Evolutionary conservation across 2,888 invertebrate genomes (phyloP).

Genomic region (Ichneumoninae sp.): DNA sequence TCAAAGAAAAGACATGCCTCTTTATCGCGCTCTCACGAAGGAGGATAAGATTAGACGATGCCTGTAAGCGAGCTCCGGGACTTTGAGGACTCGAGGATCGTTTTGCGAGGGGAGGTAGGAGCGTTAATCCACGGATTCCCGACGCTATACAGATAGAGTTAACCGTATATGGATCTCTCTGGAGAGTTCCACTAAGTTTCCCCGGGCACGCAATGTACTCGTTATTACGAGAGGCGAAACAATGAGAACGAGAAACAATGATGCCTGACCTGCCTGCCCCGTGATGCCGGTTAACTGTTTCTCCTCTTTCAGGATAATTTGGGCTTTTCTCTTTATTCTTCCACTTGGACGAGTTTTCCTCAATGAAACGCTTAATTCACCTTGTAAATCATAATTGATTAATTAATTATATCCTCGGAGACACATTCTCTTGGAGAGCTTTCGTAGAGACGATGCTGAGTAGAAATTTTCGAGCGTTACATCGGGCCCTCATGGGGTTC

Average conservation of each 20-base stretch:
- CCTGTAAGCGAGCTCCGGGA: slow-evolving; percentile 17
- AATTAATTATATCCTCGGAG: neutral
- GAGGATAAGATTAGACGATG: slow-evolving; percentile 35
- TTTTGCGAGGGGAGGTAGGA: slow-evolving; percentile 15
- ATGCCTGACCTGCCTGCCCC: slow-evolving; percentile 39
- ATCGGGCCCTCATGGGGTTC: too few relatives aligned
- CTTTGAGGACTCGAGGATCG: slow-evolving; percentile 47
- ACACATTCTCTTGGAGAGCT: neutral
- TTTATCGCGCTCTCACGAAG: slow-evolving; percentile 33
- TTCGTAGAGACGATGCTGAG: neutral
- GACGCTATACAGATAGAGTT: slow-evolving; percentile 44
- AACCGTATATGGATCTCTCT: slow-evolving; percentile 52
- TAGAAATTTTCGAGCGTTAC: too few relatives aligned
- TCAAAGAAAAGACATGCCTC: slow-evolving; percentile 11
- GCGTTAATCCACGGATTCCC: slow-evolving; percentile 53
- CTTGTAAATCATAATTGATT: slow-evolving; percentile 7
- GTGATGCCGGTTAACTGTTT: slow-evolving; percentile 26
- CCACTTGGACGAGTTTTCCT: slow-evolving; percentile 23
- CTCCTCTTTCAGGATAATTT: slow-evolving; percentile 35
- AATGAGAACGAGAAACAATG: slow-evolving; percentile 64
- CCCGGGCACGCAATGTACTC: slow-evolving; percentile 62
- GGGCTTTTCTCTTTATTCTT: slow-evolving; percentile 31
- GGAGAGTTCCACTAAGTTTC: slow-evolving; percentile 58
- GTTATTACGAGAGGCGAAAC: slow-evolving; percentile 63
- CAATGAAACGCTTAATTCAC: slow-evolving; percentile 13